Percentiles rank a stretch among this genome's conserved stretches.
Conservation (phyloP, 2,797 vertebrate species). For the Nannoperca australis region DNA sequence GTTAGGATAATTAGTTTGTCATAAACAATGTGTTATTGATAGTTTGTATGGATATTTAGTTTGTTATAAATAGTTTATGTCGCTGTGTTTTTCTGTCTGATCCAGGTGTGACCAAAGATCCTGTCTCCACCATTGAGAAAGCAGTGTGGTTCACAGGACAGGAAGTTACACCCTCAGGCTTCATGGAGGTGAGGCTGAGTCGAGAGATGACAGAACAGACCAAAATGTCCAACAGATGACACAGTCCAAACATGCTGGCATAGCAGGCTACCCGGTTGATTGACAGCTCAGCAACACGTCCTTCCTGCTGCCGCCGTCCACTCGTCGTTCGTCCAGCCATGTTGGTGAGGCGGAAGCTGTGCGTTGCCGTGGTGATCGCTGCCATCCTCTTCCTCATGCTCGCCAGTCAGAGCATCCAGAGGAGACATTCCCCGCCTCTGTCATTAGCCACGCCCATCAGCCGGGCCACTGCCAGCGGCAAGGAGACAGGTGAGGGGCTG, state of each 20-base stretch:
- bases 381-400: conserved; percentile 82
- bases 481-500: conserved; percentile 46
- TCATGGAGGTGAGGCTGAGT: conserved; percentile 36
- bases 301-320: neutral
- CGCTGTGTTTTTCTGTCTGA: conserved; percentile 5
- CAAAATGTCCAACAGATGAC: conserved; percentile 33
- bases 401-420: conserved; percentile 79
- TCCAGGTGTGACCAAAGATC: conserved; percentile 16
- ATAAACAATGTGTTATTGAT: too few relatives aligned
- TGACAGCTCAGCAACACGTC: conserved; percentile 11
- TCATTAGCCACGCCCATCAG: neutral
- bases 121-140: conserved; percentile 13
- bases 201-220: neutral
- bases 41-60: neutral
- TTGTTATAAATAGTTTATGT: neutral
- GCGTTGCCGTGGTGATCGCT: conserved; percentile 52
- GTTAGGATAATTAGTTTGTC: neutral
- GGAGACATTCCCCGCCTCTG: conserved; percentile 37
- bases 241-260: conserved; percentile 33
- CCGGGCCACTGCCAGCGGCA: neutral
- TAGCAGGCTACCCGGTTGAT: conserved; percentile 24
- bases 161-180: neutral
- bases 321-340: conserved; percentile 49
- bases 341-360: conserved; percentile 74
- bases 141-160: neutral